phyloP scores from a whole-genome alignment of 2,888 invertebrate genomes.

The Rhingia campestris region DNA sequence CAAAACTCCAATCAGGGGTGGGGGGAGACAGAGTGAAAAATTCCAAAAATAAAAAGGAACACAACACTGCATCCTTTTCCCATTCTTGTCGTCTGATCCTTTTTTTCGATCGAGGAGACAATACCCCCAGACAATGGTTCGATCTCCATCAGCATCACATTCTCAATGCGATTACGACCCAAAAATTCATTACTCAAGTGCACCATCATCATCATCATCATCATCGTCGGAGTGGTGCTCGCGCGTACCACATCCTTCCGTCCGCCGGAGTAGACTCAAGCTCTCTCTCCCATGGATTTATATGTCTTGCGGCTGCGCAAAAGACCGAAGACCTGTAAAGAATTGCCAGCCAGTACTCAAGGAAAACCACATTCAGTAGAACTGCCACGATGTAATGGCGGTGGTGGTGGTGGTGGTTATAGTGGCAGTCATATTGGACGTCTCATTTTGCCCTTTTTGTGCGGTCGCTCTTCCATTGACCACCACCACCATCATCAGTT shows the following conservation, averaged over 20 bases:
- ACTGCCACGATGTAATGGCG: neutral
- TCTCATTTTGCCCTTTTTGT: slow-evolving; percentile 47
- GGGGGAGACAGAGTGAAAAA: slow-evolving; percentile 1
- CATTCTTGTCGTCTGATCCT: slow-evolving; percentile 14
- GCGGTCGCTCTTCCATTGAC: slow-evolving; percentile 71
- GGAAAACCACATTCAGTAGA: slow-evolving; percentile 70
- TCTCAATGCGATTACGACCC: slow-evolving; percentile 65
- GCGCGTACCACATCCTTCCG: slow-evolving; percentile 25
- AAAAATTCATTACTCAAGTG: slow-evolving; percentile 74
- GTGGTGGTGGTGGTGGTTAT: neutral
- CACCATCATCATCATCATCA: slow-evolving; percentile 59
- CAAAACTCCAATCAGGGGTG: slow-evolving; percentile 6
- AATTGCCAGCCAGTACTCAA: slow-evolving; percentile 65
- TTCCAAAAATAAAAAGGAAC: slow-evolving; percentile 19
- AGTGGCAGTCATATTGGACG: slow-evolving; percentile 52
- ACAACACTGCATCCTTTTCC: slow-evolving; percentile 43
- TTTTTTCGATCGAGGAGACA: slow-evolving; percentile 44
- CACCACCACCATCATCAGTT: slow-evolving; percentile 34
- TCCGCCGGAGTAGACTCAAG: slow-evolving; percentile 8
- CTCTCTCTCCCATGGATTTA: slow-evolving; percentile 30
- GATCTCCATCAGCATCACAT: slow-evolving; percentile 59
- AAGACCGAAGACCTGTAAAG: slow-evolving; percentile 71
- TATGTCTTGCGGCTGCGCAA: slow-evolving; percentile 29
- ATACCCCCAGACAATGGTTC: slow-evolving; percentile 64
- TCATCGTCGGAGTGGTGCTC: neutral